Percentiles rank a stretch among this genome's conserved stretches.
These are phyloP conservation scores for Smutsia gigantea DNA, from an alignment of 2,797 vertebrate species.

Conservation along the genomic window DNA sequence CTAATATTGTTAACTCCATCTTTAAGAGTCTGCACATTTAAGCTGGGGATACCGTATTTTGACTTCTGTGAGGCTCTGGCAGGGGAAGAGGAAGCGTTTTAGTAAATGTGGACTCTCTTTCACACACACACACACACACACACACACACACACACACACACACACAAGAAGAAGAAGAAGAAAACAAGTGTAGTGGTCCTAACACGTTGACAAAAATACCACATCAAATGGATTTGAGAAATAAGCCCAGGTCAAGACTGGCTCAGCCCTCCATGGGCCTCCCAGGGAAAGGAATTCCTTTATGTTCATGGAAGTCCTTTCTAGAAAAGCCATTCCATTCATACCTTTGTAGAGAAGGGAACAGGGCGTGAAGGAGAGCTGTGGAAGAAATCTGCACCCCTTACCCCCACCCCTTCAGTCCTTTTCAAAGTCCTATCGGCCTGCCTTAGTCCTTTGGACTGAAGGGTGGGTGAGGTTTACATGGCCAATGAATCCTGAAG, in stretches of 20 bases:
- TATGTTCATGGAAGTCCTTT: slow-evolving; percentile 56
- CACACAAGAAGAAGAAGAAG: neutral
- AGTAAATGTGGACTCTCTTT: neutral
- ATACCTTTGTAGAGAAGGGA: slow-evolving; percentile 38
- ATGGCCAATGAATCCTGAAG: neutral
- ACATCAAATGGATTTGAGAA: slow-evolving; percentile 55
- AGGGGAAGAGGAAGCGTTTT: slow-evolving; percentile 36
- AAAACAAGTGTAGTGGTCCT: neutral
- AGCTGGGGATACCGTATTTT: neutral
- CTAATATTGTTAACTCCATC: neutral
- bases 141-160: neutral
- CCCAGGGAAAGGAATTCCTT: slow-evolving; percentile 70
- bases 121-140: neutral
- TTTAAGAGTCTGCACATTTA: neutral
- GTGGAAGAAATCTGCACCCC: neutral
- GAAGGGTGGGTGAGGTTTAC: neutral
- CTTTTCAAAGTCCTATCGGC: neutral
- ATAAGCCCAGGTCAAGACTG: slow-evolving; percentile 49
- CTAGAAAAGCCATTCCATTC: slow-evolving; percentile 73
- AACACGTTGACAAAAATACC: slow-evolving; percentile 57
- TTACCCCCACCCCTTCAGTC: neutral
- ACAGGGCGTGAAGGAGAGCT: neutral
- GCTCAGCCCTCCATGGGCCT: neutral
- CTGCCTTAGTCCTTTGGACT: neutral
- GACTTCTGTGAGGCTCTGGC: neutral